Evolutionary conservation across 2,888 invertebrate genomes (phyloP).

Genomic region (Megastigmus dorsalis): DNA sequence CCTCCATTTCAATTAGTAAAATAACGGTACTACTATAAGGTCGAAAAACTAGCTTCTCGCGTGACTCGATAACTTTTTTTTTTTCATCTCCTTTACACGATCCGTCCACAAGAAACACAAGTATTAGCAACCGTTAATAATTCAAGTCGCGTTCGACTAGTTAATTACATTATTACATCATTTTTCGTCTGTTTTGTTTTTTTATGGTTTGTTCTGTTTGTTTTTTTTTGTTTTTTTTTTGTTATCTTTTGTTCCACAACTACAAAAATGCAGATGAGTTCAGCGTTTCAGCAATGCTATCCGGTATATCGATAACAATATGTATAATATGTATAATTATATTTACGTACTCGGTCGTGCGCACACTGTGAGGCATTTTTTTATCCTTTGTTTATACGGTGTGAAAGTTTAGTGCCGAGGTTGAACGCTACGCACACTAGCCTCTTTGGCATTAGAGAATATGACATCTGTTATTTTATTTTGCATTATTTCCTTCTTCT

Average conservation of each 20-base stretch:
- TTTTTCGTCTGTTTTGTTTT: constrained; percentile 13
- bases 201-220: constrained; percentile 35
- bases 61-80: not conserved
- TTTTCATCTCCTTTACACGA: constrained; percentile 35
- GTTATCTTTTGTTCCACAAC: constrained; percentile 22
- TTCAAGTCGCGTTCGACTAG: constrained; percentile 28
- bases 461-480: constrained; percentile 42
- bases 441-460: constrained; percentile 57
- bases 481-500: constrained; percentile 2
- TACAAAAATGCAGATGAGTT: constrained; percentile 63
- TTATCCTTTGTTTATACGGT: constrained; percentile 40
- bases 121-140: constrained; percentile 14
- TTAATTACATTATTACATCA: constrained; percentile 10
- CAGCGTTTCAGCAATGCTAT: constrained; percentile 61
- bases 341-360: constrained; percentile 56
- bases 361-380: constrained; percentile 58
- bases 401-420: constrained; percentile 57
- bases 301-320: constrained; percentile 54
- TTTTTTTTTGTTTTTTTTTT: constrained; percentile 35
- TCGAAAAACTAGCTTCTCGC: constrained; percentile 1
- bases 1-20: not conserved
- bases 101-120: constrained; percentile 44
- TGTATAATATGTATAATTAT: constrained; percentile 56
- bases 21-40: not conserved
- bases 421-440: constrained; percentile 58